Evolutionary conservation across 1,140 invertebrate species (phyloP), one percentile per base, ranked within the genome.

Genomic region (Zaprionus camerounensis): DNA sequence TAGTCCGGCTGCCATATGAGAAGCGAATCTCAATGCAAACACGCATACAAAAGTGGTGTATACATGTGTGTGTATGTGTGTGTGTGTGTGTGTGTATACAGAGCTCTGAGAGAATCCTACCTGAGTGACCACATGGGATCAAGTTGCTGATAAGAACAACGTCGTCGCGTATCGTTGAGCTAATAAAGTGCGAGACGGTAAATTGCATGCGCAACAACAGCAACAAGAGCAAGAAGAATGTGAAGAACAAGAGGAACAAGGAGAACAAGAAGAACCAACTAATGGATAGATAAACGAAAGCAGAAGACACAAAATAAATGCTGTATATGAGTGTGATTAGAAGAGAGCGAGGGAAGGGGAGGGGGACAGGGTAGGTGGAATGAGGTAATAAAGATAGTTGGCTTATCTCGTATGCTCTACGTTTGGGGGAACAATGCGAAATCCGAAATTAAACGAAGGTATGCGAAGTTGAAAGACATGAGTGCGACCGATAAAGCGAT

Each of bases 181-280:
- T 87, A 86, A 87, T 86, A 77, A 61, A 63, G 28, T 66, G 68
- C 58, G 80, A 87, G 79, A 75, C 64, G 64, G 77, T 57, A 82
- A 86, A 86, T 87, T 87, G 84, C 83, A 77, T 80, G 73, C 71
- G 79, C 78, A 76, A 65, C 61, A 44, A 28, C 68, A 71, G 20
- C 13, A 59, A 15, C 7, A 53, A 57, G 20, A n/a, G n/a, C 55
- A 31, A 44, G 4, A 11, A n/a, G 13, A 49, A 11, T 5, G 11
- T 13, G 20, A 12, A 24, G 11, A 24, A 51, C 3, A 24, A 13
- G 46, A 11, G 7, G 5, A 49, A 20, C 5, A 20, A 22, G 11
- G 2, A 13, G 9, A 22, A 22, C 9, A 49, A 20, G 46, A 20
- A 20, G 17, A 49, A 5, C 46, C 3, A 51, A 51, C 20, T 51